Conservation (phyloP, 1,140 invertebrate genomes). For the Eubasilissa regina region DNA sequence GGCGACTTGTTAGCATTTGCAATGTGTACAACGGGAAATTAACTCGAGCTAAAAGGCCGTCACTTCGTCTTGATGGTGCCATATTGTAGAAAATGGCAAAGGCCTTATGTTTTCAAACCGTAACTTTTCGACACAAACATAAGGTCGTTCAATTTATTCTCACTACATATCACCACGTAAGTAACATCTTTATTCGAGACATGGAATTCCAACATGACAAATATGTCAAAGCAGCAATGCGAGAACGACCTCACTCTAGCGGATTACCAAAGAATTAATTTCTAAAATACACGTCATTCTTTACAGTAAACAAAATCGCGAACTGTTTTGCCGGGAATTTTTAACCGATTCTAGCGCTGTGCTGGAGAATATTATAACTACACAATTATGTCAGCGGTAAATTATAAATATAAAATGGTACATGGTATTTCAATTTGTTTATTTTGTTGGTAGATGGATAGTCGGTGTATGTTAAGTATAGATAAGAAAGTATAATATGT, state of each 20-base stretch:
- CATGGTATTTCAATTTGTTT: background rate
- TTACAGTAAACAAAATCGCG: conserved; percentile 27
- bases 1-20: conserved; percentile 90
- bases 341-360: background rate
- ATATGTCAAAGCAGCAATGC: conserved; percentile 54
- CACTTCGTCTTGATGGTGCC: conserved; percentile 62
- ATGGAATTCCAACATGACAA: conserved; percentile 58
- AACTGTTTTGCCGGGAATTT: conserved; percentile 17
- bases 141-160: conserved; percentile 42
- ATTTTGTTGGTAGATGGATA: too few relatives aligned
- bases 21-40: conserved; percentile 95
- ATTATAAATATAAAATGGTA: background rate
- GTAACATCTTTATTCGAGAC: conserved; percentile 46
- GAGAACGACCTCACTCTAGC: conserved; percentile 39
- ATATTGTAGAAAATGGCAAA: conserved; percentile 41
- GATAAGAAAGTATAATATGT: too few relatives aligned
- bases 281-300: conserved; percentile 56
- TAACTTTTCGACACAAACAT: conserved; percentile 42
- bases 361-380: background rate
- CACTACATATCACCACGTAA: conserved; percentile 53
- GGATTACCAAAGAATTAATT: conserved; percentile 40
- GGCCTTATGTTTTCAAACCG: conserved; percentile 39
- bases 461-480: too few relatives aligned
- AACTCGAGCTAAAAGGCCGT: conserved; percentile 84
- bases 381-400: conserved; percentile 10